Percentiles rank a stretch among this genome's conserved stretches.
These are phyloP conservation scores for Callaeas wilsoni DNA, from an alignment of 2,113 vertebrate species.

Conservation along the genomic window DNA sequence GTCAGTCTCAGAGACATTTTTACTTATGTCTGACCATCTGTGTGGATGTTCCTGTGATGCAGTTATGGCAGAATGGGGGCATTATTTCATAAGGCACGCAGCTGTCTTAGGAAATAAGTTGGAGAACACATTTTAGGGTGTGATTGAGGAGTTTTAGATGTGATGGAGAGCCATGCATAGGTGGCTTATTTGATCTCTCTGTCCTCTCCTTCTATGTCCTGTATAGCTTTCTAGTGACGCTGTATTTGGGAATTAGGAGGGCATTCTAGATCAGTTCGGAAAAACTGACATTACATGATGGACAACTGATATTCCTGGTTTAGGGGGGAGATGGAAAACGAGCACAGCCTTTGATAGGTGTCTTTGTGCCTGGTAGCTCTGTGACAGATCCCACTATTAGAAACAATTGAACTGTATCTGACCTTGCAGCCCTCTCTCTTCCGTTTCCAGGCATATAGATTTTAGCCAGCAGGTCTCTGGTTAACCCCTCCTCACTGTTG, in stretches of 20 bases:
- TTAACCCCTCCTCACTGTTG: constrained; percentile 27
- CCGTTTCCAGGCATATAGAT: neutral
- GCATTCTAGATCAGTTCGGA: neutral
- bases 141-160: neutral
- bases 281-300: neutral
- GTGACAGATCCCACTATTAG: neutral
- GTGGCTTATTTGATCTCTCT: neutral
- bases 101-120: neutral
- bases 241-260: neutral
- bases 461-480: constrained; percentile 41
- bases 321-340: neutral
- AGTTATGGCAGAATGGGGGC: neutral
- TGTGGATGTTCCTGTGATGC: neutral
- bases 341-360: neutral
- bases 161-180: neutral
- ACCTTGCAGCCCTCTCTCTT: neutral
- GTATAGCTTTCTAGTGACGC: neutral
- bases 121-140: neutral
- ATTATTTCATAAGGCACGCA: neutral
- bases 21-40: neutral
- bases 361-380: neutral
- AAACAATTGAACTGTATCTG: neutral
- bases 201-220: neutral
- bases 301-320: neutral
- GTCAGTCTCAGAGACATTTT: neutral